phyloP scores from a whole-genome alignment of 2,113 vertebrate genomes.

The Hippocampus barbouri region DNA sequence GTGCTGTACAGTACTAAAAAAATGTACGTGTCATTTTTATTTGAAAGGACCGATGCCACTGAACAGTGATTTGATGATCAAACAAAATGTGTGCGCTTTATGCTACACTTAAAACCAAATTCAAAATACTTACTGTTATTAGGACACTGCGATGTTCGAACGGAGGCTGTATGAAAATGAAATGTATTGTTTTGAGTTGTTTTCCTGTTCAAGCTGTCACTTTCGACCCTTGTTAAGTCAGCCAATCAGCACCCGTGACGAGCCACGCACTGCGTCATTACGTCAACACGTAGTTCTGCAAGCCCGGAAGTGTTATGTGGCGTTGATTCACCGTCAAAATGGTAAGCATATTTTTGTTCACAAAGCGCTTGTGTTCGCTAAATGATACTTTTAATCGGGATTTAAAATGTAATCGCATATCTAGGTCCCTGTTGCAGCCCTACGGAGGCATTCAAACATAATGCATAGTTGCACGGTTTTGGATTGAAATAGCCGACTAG shows the following conservation, averaged over 20 bases:
- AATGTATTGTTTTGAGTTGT: not conserved
- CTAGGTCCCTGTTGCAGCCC: not conserved
- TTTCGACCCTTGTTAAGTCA: constrained; percentile 11
- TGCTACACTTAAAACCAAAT: not conserved
- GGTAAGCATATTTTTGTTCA: constrained; percentile 46
- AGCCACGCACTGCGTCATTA: constrained; percentile 19
- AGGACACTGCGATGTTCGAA: constrained; percentile 6
- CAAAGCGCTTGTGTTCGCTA: not conserved
- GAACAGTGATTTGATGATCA: not conserved
- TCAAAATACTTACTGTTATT: constrained; percentile 29
- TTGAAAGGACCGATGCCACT: not conserved
- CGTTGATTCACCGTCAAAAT: constrained; percentile 62
- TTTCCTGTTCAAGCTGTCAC: constrained; percentile 8
- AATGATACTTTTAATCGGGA: not conserved
- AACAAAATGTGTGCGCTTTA: not conserved
- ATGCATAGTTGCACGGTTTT: not conserved
- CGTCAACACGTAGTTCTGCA: constrained; percentile 43
- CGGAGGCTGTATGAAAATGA: constrained; percentile 6
- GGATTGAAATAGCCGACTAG: constrained; percentile 15
- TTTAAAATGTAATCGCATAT: accelerated
- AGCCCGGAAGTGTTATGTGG: constrained; percentile 71
- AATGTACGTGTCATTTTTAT: not conserved
- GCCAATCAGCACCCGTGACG: constrained; percentile 39
- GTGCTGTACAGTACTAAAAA: not conserved
- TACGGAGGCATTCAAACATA: not conserved